Base-by-base conservation (phyloP, 2,888 invertebrate genomes). In the Galeruca laticollis region DNA sequence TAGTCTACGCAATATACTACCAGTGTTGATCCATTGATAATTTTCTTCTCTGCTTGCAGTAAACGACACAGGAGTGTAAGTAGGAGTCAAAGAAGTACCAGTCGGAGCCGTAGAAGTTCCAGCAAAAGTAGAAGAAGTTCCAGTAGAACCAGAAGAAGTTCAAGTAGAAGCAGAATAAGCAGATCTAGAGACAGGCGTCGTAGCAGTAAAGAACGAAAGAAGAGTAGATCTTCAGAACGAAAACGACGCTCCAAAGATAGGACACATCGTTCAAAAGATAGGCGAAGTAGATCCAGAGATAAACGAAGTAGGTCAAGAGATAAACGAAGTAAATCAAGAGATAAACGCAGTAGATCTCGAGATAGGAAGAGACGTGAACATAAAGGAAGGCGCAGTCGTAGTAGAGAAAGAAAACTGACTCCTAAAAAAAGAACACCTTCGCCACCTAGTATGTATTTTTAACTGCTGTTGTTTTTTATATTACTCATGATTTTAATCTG, bases 181-280 rank as follows among this genome's bases (percentile, higher is more conserved):
- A 66, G 65, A 51, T 80, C 73, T 73, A 69, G 71, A 9, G 76
- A 75, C 20, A 71, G 62, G 26, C 68, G 76, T 6, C 72, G 76
- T 31, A 63, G 68, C 11, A 73, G 82, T 62, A 87, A 86, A 75
- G 91, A 91, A 67, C 86, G 86, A 54, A 81, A 80, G 66, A 78
- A 81, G 13, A 78, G 73, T 78, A 85, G 74, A 73, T 81, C 83
- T 82, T 52, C 86, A 83, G 72, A 74, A 60, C 85, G 85, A 61
- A 85, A 85, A 59, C 76, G 77, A 35, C 73, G 78, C 61, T 82
- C 83, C 13, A 78, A 75, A 64, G 80, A 79, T 47, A 77, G 60
- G 35, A 81, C 81, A 63, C 78, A 64, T 49, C 78, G 61, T 9
- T 71, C 73, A 6, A 68, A 11, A 83, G 71, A 79, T 85, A 59